These are phyloP conservation scores for Pituophis catenifer DNA, from an alignment of 2,113 vertebrate genomes.

Conservation along the genomic window DNA sequence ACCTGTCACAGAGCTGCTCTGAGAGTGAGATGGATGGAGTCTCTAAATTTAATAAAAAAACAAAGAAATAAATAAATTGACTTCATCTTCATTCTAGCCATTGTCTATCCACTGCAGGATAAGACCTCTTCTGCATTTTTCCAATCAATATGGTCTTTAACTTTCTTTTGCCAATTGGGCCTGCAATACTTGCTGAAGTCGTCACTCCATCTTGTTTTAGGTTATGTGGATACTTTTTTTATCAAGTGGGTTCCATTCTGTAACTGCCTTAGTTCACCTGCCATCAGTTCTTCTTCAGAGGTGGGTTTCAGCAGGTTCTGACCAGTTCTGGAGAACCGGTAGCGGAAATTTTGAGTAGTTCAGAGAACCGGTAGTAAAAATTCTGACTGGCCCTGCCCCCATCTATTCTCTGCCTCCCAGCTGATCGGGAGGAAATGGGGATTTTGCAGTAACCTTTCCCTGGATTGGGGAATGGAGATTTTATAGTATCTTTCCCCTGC, in stretches of 20 bases:
- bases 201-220: neutral
- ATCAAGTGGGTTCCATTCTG: neutral
- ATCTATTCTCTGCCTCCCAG: too few relatives aligned
- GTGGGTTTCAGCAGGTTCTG: too few relatives aligned
- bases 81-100: neutral
- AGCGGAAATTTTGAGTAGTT: too few relatives aligned
- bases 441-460: too few relatives aligned
- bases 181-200: neutral
- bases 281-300: neutral
- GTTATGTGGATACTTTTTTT: neutral
- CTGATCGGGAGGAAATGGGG: too few relatives aligned
- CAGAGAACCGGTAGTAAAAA: too few relatives aligned
- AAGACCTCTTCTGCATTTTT: neutral
- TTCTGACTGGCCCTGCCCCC: too few relatives aligned
- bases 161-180: neutral
- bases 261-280: neutral
- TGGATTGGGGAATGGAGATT: too few relatives aligned
- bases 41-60: neutral
- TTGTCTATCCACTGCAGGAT: neutral
- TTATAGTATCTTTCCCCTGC: too few relatives aligned
- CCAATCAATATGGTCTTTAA: neutral
- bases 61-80: neutral
- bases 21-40: neutral
- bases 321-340: too few relatives aligned
- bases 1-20: neutral